These are phyloP conservation scores for Micromys minutus DNA, from an alignment of 2,113 vertebrate genomes.

Conservation along the genomic window DNA sequence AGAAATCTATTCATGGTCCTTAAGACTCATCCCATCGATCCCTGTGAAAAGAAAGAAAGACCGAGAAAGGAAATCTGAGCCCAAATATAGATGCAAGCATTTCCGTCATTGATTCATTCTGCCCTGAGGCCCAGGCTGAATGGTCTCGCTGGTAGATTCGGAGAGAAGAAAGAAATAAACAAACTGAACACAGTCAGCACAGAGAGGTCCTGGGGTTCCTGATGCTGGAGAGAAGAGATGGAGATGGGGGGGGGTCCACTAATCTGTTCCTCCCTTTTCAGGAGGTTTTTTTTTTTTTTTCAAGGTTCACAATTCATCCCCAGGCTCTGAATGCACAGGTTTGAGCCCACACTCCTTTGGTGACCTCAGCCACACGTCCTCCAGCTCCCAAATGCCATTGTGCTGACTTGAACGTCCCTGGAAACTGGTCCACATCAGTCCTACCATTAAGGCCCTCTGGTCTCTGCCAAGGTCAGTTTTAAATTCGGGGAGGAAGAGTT, in stretches of 20 bases:
- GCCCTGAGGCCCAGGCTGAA: not conserved
- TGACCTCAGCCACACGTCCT: not conserved
- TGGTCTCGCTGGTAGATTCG: not conserved
- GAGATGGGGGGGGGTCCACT: accelerated
- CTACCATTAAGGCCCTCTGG: not conserved
- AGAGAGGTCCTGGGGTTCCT: not conserved
- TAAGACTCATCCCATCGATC: conserved; percentile 17
- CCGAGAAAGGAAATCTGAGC: conserved; percentile 18
- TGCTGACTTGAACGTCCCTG: not conserved
- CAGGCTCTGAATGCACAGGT: not conserved
- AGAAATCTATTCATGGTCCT: conserved; percentile 17
- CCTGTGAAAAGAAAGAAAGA: conserved; percentile 3
- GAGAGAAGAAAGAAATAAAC: conserved; percentile 30
- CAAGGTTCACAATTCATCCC: not conserved
- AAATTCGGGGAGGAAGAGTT: not conserved
- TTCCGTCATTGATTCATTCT: not conserved
- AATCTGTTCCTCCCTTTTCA: not conserved
- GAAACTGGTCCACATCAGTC: not conserved
- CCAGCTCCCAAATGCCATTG: not conserved
- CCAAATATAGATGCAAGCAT: conserved; percentile 27
- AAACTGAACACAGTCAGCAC: not conserved
- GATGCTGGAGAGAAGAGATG: not conserved
- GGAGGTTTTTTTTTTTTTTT: not conserved
- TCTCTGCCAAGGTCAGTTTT: not conserved
- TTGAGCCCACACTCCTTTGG: not conserved